Evolutionary conservation across 2,797 vertebrate species (phyloP).

Genomic region (Coracias cyanogaster): DNA sequence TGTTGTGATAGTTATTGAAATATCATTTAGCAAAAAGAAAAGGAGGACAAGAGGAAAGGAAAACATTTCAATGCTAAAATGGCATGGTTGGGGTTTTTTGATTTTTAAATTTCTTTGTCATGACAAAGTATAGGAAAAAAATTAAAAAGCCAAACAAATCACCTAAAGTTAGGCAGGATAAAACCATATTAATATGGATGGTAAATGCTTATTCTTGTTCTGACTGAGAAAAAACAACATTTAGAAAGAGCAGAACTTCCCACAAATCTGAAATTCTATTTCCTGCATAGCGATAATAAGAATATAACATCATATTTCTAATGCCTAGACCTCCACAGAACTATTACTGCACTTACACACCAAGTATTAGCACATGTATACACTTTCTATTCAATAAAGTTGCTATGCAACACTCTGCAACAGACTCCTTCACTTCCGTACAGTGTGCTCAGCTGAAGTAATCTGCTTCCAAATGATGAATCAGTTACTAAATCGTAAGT

Average conservation of each 20-base stretch:
- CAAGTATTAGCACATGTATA: not conserved
- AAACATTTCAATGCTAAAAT: not conserved
- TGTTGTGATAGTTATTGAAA: not conserved
- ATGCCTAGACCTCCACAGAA: not conserved
- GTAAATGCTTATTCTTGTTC: not conserved
- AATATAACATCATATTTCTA: not conserved
- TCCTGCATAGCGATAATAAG: not conserved
- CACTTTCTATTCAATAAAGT: slow-evolving; percentile 6
- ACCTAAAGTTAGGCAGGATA: not conserved
- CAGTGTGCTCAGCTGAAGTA: slow-evolving; percentile 10
- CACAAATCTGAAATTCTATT: not conserved
- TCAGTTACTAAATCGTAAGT: slow-evolving; percentile 21
- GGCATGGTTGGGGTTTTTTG: not conserved
- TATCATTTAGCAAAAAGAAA: not conserved
- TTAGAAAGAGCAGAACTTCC: not conserved
- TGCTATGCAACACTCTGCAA: slow-evolving; percentile 41
- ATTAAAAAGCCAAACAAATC: not conserved
- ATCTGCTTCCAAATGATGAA: slow-evolving; percentile 44
- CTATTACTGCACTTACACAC: not conserved
- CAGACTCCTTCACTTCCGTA: not conserved
- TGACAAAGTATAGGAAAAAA: not conserved
- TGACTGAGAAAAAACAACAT: not conserved
- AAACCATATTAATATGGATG: not conserved
- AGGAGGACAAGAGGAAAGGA: not conserved
- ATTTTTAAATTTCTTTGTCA: not conserved